Percentiles rank a stretch among this genome's conserved stretches.
Evolutionary conservation across 2,797 vertebrate genomes (phyloP).

Genomic region (Aplochiton taeniatus): DNA sequence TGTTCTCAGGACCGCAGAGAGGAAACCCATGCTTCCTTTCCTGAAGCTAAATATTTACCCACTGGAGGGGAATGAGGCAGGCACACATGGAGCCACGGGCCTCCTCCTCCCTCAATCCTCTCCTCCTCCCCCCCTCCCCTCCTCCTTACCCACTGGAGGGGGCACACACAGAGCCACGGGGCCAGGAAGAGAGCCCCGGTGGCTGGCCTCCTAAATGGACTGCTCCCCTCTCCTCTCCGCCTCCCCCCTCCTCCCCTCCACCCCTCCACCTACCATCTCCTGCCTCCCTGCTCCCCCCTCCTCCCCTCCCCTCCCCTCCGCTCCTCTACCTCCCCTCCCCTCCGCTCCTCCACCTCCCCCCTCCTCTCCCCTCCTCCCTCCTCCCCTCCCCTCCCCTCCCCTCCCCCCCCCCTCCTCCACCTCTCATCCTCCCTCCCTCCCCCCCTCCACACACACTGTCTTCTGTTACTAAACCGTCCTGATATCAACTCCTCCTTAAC

Average conservation of each 20-base stretch:
- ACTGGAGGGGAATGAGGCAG: too few species aligned
- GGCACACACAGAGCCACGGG: constrained; percentile 16
- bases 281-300: too few species aligned
- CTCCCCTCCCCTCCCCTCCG: too few species aligned
- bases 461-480: too few species aligned
- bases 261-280: too few species aligned
- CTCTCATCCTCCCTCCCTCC: too few species aligned
- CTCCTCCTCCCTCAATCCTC: not conserved
- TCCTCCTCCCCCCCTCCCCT: not conserved
- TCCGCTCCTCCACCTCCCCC: constrained; percentile 6
- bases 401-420: not conserved
- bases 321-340: not conserved
- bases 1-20: constrained; percentile 71
- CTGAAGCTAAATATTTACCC: constrained; percentile 75
- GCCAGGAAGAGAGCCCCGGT: too few species aligned
- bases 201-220: too few species aligned
- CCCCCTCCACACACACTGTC: constrained; percentile 21
- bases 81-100: not conserved
- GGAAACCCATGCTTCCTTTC: constrained; percentile 79
- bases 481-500: too few species aligned
- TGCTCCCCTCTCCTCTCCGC: constrained; percentile 1
- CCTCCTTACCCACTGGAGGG: constrained; percentile 14
- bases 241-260: not conserved
- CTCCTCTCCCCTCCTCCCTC: not conserved
- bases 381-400: constrained; percentile 3